Base-by-base conservation (phyloP, 2,797 vertebrate genomes). In the Phrynocephalus guinanensis region DNA sequence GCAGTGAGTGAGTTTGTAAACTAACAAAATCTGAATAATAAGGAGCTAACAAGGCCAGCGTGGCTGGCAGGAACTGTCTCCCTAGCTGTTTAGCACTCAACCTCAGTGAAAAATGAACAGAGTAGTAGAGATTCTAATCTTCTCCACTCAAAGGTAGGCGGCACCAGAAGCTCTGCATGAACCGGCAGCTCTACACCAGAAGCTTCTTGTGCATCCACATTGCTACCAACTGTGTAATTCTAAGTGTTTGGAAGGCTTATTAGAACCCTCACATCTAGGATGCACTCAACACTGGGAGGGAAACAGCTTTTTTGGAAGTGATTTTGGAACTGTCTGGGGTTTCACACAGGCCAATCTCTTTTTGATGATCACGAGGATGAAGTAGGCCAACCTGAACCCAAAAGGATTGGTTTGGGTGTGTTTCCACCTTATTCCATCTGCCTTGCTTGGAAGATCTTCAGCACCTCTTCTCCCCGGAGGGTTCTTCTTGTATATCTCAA, bases 361-460 rank as follows among this genome's bases (percentile, higher is more conserved):
- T 84, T 73, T 80, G 79, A 5, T 0, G 87, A 86, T 48, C 86
- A 88, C 70, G 77, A 70, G 88, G 84, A 93, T 67, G 52, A 77
- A 84, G 68, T 89, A 9, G 75, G 33, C 66, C 0, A 90, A 63
- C 82, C 90, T 86, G 4, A 13, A 87, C 88, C 48, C 89, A 86
- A 90, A 73, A 94, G 86, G 52, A 56, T 56, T 56, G 8, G 13
- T 56, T 56, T 56, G 52, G 38, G 86, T 11, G 90, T 75, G 81
- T 87, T 85, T 10, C 86, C 91, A 75, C 80, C 16, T 86, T 90
- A 10, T 52, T 52, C 50, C 50, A 52, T 6, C 50, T 52, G 50
- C 50, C 50, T 52, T 52, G 10, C 50, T 52, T 52, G 50, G 50
- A 52, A 52, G 10, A 52, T 6, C 50, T 52, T 52, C 50, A 52